phyloP scores from a whole-genome alignment of 2,113 vertebrate genomes.

The Anthoscopus minutus region DNA sequence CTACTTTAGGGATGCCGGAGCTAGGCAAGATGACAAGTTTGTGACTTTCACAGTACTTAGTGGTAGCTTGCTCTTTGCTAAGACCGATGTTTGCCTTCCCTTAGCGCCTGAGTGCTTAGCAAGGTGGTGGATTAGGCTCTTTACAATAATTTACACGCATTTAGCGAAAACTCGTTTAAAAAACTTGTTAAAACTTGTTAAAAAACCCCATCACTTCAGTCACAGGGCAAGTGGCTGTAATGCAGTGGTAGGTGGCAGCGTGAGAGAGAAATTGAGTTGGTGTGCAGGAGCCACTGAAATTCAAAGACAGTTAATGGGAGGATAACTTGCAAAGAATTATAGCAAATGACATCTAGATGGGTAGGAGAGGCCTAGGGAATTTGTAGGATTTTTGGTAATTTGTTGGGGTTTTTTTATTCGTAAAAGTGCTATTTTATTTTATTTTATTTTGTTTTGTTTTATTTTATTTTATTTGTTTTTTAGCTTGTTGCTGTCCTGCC shows the following conservation, averaged over 20 bases:
- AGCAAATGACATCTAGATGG: neutral
- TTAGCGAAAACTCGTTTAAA: neutral
- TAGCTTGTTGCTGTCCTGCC: neutral
- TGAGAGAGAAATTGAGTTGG: neutral
- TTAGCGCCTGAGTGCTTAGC: neutral
- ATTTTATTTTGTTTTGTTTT: neutral
- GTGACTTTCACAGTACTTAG: neutral
- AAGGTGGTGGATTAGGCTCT: fast-evolving
- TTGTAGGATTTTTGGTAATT: neutral
- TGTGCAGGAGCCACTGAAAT: neutral
- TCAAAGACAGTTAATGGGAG: neutral
- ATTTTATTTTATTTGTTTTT: neutral
- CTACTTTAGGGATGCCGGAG: neutral
- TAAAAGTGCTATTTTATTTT: neutral
- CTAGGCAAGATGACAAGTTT: neutral
- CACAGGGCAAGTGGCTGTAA: neutral
- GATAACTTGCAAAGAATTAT: neutral
- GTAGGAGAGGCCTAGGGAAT: neutral
- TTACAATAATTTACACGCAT: neutral
- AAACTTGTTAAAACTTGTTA: neutral
- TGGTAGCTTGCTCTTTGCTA: neutral
- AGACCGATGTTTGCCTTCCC: neutral
- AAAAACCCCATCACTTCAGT: neutral
- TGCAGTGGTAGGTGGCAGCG: neutral
- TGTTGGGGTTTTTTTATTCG: neutral